phyloP scores from a whole-genome alignment of 2,113 vertebrate genomes.

The Mormoops blainvillei region DNA sequence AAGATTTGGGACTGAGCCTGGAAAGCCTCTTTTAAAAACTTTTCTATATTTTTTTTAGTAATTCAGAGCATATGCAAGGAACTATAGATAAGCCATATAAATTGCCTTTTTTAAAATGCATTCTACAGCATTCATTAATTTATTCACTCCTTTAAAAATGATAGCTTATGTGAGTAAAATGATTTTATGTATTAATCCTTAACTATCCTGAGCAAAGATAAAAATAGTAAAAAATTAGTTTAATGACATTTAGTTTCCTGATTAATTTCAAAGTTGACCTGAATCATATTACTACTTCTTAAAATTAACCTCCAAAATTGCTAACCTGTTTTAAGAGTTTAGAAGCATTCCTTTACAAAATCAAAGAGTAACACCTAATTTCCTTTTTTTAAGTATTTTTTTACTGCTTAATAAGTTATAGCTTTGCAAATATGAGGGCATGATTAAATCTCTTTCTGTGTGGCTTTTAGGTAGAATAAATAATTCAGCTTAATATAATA shows the following conservation, averaged over 20 bases:
- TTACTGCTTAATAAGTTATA: constrained; percentile 39
- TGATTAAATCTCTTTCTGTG: constrained; percentile 45
- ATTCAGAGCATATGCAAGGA: not conserved
- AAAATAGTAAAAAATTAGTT: constrained; percentile 45
- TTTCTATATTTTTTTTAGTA: constrained; percentile 41
- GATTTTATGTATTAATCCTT: constrained; percentile 49
- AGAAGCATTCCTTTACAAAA: constrained; percentile 23
- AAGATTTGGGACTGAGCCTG: not conserved
- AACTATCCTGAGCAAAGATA: constrained; percentile 37
- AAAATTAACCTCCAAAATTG: constrained; percentile 54
- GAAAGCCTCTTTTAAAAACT: constrained; percentile 36
- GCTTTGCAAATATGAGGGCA: constrained; percentile 16
- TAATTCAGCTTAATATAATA: constrained; percentile 47
- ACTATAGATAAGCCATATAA: constrained; percentile 42
- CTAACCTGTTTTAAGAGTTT: constrained; percentile 46
- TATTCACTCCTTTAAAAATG: constrained; percentile 41
- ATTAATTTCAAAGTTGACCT: constrained; percentile 64
- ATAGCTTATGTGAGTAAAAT: constrained; percentile 43
- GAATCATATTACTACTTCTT: constrained; percentile 55
- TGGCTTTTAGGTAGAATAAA: constrained; percentile 50
- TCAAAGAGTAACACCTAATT: constrained; percentile 32
- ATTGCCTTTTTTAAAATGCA: constrained; percentile 45
- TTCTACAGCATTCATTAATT: constrained; percentile 46
- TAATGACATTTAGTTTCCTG: constrained; percentile 43
- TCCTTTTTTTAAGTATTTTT: constrained; percentile 41